phyloP scores from a whole-genome alignment of 2,797 vertebrate genomes.

The Anguilla obscura region DNA sequence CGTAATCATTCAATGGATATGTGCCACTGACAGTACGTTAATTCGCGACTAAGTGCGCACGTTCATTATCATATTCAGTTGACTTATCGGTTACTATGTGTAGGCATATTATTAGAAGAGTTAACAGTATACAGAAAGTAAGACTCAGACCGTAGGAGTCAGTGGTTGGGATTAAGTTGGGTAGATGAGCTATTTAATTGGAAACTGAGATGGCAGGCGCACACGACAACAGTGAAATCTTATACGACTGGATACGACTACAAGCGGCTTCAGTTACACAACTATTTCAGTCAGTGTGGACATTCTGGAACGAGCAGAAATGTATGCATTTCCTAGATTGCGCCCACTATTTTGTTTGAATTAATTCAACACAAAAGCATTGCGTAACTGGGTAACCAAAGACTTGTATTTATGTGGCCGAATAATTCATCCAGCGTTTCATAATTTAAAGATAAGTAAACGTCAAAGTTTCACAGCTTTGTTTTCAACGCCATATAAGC shows the following conservation, averaged over 20 bases:
- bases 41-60: not conserved
- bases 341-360: not conserved
- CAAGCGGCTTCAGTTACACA: not conserved
- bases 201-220: not conserved
- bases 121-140: not conserved
- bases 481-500: not conserved
- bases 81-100: not conserved
- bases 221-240: not conserved
- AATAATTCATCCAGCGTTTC: not conserved
- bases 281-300: not conserved
- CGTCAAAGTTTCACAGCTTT: not conserved
- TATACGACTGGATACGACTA: not conserved
- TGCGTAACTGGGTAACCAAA: not conserved
- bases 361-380: not conserved
- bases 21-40: not conserved
- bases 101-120: not conserved
- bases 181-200: too few species aligned
- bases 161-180: not conserved
- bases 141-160: not conserved
- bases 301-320: not conserved
- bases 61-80: not conserved
- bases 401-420: not conserved
- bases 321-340: not conserved
- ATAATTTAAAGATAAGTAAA: not conserved
- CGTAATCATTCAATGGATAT: not conserved